Conservation (phyloP, 1,140 invertebrate species). For the Saccostrea glomerata region DNA sequence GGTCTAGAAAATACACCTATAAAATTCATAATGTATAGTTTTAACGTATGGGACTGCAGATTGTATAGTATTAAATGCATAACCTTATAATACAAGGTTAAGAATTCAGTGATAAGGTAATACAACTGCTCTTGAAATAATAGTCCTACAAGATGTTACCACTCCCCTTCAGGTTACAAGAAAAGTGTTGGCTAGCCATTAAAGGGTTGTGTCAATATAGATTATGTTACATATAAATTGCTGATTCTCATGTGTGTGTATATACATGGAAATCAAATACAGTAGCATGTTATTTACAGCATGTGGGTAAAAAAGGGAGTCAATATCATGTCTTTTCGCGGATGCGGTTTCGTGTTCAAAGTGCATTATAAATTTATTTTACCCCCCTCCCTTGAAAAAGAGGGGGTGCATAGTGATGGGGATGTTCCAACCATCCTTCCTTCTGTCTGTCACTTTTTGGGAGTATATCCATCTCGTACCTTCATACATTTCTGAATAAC, state of each 20-base stretch:
- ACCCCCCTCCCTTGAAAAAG: too few species aligned
- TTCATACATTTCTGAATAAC: too few species aligned
- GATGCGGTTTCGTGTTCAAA: too few species aligned
- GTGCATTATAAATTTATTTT: too few species aligned
- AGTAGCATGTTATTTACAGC: not conserved
- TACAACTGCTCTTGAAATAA: not conserved
- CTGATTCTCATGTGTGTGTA: not conserved
- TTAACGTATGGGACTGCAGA: not conserved
- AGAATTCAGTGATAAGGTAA: not conserved
- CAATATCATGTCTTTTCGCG: not conserved
- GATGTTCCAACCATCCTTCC: too few species aligned
- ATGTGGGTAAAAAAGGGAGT: constrained; percentile 20
- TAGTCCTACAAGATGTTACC: constrained; percentile 9
- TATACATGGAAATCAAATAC: constrained; percentile 13
- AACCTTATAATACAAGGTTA: not conserved
- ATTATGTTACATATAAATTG: constrained; percentile 26
- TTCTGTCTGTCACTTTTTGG: too few species aligned
- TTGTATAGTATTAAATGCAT: too few species aligned
- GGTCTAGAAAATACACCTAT: not conserved
- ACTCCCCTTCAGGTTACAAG: not conserved
- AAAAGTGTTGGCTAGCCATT: not conserved
- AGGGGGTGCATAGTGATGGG: too few species aligned
- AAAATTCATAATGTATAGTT: not conserved
- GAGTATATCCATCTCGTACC: too few species aligned
- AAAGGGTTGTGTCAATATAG: not conserved